Evolutionary conservation across 2,113 vertebrate species (phyloP).

Genomic region (Mormyrus lacerda): DNA sequence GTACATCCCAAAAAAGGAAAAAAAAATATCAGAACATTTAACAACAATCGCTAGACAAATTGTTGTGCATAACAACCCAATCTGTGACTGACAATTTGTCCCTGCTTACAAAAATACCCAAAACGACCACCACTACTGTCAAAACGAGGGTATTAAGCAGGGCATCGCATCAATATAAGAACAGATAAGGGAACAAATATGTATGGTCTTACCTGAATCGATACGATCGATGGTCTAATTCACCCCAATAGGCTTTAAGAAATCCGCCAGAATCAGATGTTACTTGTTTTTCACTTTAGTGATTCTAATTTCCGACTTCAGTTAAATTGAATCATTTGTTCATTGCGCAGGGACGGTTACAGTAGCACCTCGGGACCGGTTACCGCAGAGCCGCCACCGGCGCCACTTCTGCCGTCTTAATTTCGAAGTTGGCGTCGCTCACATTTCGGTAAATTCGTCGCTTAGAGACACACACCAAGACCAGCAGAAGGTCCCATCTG

Average conservation of each 20-base stretch:
- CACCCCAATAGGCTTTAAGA: slow-evolving; percentile 25
- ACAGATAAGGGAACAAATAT: neutral
- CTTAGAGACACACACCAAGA: slow-evolving; percentile 29
- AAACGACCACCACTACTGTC: neutral
- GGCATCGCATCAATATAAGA: neutral
- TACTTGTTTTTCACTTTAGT: slow-evolving; percentile 46
- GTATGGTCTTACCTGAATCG: slow-evolving; percentile 54
- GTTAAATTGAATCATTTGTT: slow-evolving; percentile 40
- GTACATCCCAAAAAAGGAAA: neutral
- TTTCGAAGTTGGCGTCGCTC: slow-evolving; percentile 34
- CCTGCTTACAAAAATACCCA: neutral
- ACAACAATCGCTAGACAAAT: neutral
- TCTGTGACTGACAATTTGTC: neutral
- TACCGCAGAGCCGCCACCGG: slow-evolving; percentile 25
- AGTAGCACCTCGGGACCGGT: slow-evolving; percentile 4
- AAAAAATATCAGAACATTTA: neutral
- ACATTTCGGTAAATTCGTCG: slow-evolving; percentile 18
- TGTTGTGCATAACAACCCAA: neutral
- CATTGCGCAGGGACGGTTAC: slow-evolving; percentile 29
- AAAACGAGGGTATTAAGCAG: neutral
- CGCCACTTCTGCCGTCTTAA: slow-evolving; percentile 22
- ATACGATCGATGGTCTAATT: slow-evolving; percentile 39
- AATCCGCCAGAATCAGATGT: slow-evolving; percentile 31
- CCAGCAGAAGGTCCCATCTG: slow-evolving; percentile 20
- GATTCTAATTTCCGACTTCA: slow-evolving; percentile 36